A percentile compares a stretch with the other conserved stretches of the same genome.
phyloP scores from a whole-genome alignment of 2,888 invertebrate genomes.

The Lasioglossum morio region DNA sequence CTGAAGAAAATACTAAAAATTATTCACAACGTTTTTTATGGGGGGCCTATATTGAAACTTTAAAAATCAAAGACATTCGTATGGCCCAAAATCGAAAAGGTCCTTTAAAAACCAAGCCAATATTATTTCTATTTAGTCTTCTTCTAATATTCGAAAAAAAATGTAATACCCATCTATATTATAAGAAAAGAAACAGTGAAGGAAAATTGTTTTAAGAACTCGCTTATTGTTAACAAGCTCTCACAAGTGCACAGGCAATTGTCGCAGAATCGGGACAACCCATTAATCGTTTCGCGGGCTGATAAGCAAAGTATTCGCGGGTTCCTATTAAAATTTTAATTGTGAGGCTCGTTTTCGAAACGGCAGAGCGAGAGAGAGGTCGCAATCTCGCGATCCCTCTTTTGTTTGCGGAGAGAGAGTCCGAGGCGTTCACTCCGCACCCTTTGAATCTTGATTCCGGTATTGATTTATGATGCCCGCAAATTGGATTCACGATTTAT shows the following conservation, averaged over 20 bases:
- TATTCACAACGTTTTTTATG: too few species aligned
- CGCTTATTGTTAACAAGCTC: neutral
- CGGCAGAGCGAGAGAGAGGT: neutral
- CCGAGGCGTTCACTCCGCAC: slow-evolving; percentile 44
- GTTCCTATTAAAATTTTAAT: slow-evolving; percentile 31
- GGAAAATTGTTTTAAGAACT: neutral
- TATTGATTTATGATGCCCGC: slow-evolving; percentile 78
- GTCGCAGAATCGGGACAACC: neutral
- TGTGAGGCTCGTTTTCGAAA: slow-evolving; percentile 12
- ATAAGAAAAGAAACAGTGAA: neutral
- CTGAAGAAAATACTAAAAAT: too few species aligned
- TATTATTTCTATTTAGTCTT: too few species aligned
- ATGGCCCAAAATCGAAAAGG: too few species aligned
- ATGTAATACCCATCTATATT: neutral
- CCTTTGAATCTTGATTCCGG: slow-evolving; percentile 74
- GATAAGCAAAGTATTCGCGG: neutral
- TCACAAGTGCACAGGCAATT: neutral
- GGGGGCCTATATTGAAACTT: too few species aligned
- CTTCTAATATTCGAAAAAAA: neutral
- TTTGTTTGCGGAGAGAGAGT: slow-evolving; percentile 47
- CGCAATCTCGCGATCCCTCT: slow-evolving; percentile 27
- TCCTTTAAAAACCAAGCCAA: too few species aligned
- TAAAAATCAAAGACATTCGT: too few species aligned
- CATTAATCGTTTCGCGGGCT: neutral
- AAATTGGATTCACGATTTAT: slow-evolving; percentile 69